Base-by-base conservation (phyloP, 2,888 invertebrate species). In the Tinea trinotella region DNA sequence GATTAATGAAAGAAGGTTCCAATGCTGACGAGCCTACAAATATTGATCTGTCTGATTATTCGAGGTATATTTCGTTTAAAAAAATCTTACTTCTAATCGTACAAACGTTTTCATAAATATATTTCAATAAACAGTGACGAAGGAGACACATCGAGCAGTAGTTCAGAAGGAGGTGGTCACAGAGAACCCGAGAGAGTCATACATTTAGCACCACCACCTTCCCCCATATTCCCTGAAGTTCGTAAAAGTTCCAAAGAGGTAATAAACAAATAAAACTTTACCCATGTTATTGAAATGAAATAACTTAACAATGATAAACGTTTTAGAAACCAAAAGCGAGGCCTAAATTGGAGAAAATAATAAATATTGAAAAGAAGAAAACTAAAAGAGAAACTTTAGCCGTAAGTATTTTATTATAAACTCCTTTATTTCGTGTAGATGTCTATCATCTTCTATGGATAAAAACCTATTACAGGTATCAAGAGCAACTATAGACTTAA, bases 11-110 rank as follows among this genome's bases (percentile, higher is more conserved):
- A 73, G 93, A 93, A 77, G 95, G 95, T 30, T 95, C 95, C 0
- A 95, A 91, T 70, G 95, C 95, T 6, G 95, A 95, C 64, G 95
- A 95, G 70, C 95, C 95, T 10, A 91, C 93, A 1, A 95, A 95
- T 70, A 94, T 96, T 61, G 90, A 91, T 57, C 79, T 96, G 20
- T 94, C 95, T 19, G 95, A 96, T 78, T 95, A 95, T 71, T 95
- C 95, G 6, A 95, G 95, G 95, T 94, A 58, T 13, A 36, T 5
- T 36, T 9, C 7, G 12, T n/a, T n/a, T n/a, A n/a, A n/a, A 30
- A n/a, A 30, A 30, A 7, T 4, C 30, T 4, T 22, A 22, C 22
- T 22, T 30, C 2, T 2, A 30, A 30, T 30, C 7, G n/a, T 4
- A 30, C n/a, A 30, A 30, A 1, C 2, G 3, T 30, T 10, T 7